Base-by-base conservation (phyloP, 1,140 invertebrate genomes). In the Eueides isabella region DNA sequence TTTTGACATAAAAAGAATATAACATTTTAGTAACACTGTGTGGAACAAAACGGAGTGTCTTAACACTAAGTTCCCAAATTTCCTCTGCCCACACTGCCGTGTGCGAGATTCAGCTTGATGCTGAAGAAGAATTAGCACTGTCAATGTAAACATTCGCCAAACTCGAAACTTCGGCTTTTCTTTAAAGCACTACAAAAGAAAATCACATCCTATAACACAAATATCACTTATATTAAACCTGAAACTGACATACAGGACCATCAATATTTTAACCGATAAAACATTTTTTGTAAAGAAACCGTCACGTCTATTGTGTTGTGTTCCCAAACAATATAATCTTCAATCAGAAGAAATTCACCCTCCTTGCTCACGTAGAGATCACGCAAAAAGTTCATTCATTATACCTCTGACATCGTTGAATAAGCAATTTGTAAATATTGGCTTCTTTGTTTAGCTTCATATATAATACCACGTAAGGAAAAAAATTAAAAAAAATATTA, bases 371-470 rank as follows among this genome's bases (percentile, higher is more conserved):
- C 62, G 61, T 31, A 71, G 38, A 71, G 69, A 71, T 71, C 70
- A 65, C 31, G 70, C 29, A 62, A 65, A 65, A 71, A 71, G 29
- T 71, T 71, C 41, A 71, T 65, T 71, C 62, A 71, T 71, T 71
- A 65, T 71, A 65, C 29, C 29, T 23, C 44, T 33, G 70, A 33
- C 65, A 31, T n/a, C 12, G 38, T 55, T 72, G 70, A 66, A 72
- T 66, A 65, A 38, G 41, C 63, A 72, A 72, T 72, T 65, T 55
- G 11, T 55, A 26, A 6, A 55, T 26, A 11, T 11, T 0, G 16
- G n/a, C 44, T 26, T 55, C 23, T 2, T 55, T 55, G 16, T 55
- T 55, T 2, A 19, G 0, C 5, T 23, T 11, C 0, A 55, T 19
- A 55, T 55, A 23, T 23, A 55, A 26, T 26, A 26, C 12, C 11